phyloP scores from a whole-genome alignment of 2,113 vertebrate genomes.

The Oryzias celebensis region DNA sequence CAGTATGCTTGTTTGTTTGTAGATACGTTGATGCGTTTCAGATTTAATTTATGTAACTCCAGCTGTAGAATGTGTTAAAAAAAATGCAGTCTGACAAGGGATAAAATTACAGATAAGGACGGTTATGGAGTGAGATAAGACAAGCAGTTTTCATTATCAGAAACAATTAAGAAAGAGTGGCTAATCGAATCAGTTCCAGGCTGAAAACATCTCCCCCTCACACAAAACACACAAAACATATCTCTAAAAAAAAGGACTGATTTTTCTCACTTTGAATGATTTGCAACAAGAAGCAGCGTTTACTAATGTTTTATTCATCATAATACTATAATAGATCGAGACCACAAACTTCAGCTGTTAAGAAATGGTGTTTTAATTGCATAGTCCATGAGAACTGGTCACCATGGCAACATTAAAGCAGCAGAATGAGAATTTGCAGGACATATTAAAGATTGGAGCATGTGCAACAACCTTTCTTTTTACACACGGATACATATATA shows the following conservation, averaged over 20 bases:
- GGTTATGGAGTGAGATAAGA: conserved; percentile 2
- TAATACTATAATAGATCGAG: conserved; percentile 41
- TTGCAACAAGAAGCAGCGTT: conserved; percentile 52
- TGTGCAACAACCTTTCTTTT: conserved; percentile 8
- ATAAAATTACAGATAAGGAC: neutral
- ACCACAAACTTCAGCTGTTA: conserved; percentile 70
- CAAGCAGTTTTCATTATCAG: conserved; percentile 14
- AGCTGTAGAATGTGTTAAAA: neutral
- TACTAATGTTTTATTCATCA: conserved; percentile 74
- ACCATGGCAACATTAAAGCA: conserved; percentile 69
- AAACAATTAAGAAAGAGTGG: conserved; percentile 7
- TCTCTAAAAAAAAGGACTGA: conserved; percentile 23
- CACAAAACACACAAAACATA: neutral
- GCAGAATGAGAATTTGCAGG: conserved; percentile 49
- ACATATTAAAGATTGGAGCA: conserved; percentile 48
- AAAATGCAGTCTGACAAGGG: conserved; percentile 7
- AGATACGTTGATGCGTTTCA: conserved; percentile 22
- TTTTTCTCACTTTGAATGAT: conserved; percentile 22
- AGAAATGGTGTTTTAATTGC: conserved; percentile 73
- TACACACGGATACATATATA: conserved; percentile 7
- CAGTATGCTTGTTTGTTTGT: conserved; percentile 2
- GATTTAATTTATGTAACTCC: conserved; percentile 21
- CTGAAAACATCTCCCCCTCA: conserved; percentile 7
- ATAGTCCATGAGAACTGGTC: conserved; percentile 66
- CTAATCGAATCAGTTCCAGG: conserved; percentile 21